Evolutionary conservation across 2,113 vertebrate species (phyloP), one percentile per base, ranked within the genome.

Genomic region (Cyanoderma ruficeps): DNA sequence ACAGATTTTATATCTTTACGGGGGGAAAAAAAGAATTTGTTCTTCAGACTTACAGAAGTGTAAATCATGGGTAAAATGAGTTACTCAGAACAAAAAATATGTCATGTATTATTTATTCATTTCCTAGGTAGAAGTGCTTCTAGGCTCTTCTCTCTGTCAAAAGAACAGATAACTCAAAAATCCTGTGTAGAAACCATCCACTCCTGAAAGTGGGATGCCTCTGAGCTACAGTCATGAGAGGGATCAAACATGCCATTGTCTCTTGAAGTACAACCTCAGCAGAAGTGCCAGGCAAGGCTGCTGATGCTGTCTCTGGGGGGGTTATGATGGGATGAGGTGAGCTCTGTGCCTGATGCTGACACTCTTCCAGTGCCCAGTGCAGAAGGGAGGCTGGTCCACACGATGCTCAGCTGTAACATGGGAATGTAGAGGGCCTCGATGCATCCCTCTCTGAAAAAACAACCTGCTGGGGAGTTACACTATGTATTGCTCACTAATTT

Each of bases 351-450:
- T n/a, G 33, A 19, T 1, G 1, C 57, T 50, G 41, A 20, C 3
- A 3, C 67, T 25, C 42, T 14, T n/a, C n/a, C 22, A 52, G 46
- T 16, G 33, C 55, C 37, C 61, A 28, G 42, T 2, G 50, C 61
- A 46, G 63, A 60, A n/a, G 37, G 47, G 16, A 59, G 47, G 21
- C 11, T 4, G 4, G 56, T 10, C 33, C 19, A 1, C 7, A 1
- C 0, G 0, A 13, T 28, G 25, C 41, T 39, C 55, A 78, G 28
- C 53, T 55, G 61, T 19, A 47, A 7, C 0, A 0, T 22, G 33
- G 15, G 33, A 71, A 55, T 4, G 0, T 0, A 59, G 39, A 42
- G 52, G 56, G 25, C 30, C 49, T 22, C 11, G 53, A 52, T 10
- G 13, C 21, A 25, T 44, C 37, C 13, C 55, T 5, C 18, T 50